Evolutionary conservation across 2,113 vertebrate genomes (phyloP).

Genomic region (Grus americana): DNA sequence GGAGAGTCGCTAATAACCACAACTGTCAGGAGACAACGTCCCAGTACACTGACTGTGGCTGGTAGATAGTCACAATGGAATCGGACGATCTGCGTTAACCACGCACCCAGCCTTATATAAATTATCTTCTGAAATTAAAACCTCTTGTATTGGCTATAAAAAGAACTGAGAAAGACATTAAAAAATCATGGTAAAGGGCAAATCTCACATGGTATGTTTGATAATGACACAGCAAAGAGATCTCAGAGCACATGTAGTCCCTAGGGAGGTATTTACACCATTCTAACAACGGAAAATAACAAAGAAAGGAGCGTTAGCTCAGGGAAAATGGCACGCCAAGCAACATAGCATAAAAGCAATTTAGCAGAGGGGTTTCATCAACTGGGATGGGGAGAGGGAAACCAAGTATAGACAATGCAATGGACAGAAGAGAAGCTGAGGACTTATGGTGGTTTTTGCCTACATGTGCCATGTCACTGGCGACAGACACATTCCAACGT

Average conservation of each 20-base stretch:
- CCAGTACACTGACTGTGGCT: background rate
- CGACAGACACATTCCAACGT: background rate
- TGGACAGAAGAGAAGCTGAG: background rate
- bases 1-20: background rate
- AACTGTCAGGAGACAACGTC: background rate
- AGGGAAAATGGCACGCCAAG: background rate
- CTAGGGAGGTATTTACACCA: background rate
- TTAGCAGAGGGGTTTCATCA: background rate
- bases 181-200: background rate
- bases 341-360: conserved; percentile 27
- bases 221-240: background rate
- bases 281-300: background rate
- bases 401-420: background rate
- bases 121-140: conserved; percentile 9
- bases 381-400: background rate
- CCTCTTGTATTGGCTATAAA: background rate
- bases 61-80: background rate
- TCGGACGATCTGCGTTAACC: background rate
- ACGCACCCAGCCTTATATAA: background rate
- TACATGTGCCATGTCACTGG: background rate
- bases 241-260: background rate
- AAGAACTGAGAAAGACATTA: background rate
- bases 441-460: background rate
- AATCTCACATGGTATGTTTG: background rate
- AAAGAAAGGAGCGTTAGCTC: background rate